These are phyloP conservation scores for Aurelia sp. DNA, from an alignment of 30 jellyfish, hydroid and myxozoan species.

Conservation along the genomic window DNA sequence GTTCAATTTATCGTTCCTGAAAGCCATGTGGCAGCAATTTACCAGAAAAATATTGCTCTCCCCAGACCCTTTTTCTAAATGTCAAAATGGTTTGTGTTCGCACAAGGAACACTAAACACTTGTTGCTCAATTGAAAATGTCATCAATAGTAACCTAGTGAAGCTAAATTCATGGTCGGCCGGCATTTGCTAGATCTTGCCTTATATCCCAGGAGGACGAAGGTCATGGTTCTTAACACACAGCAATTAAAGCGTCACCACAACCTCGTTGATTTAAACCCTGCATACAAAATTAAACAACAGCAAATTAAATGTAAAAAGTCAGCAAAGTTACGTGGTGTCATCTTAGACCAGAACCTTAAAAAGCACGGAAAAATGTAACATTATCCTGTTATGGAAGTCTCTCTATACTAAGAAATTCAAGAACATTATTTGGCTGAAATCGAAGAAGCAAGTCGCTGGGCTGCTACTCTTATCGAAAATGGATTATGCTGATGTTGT, in stretches of 20 bases:
- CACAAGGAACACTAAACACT: constrained; percentile 27
- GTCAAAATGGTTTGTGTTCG: background rate
- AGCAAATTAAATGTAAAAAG: constrained; percentile 29
- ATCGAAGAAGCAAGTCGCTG: too few species aligned
- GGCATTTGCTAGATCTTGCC: constrained; percentile 10
- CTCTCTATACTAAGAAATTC: too few species aligned
- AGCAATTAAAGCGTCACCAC: background rate
- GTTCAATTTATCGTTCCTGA: too few species aligned
- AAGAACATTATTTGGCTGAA: too few species aligned
- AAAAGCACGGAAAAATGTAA: background rate
- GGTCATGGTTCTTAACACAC: constrained; percentile 16
- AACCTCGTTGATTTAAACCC: constrained; percentile 5
- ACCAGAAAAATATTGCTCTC: too few species aligned
- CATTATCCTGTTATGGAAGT: too few species aligned
- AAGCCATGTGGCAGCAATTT: too few species aligned
- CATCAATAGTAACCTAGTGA: background rate
- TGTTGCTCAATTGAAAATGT: constrained; percentile 2
- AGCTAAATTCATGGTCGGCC: constrained; percentile 18
- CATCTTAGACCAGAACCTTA: constrained; percentile 20
- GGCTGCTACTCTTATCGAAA: too few species aligned
- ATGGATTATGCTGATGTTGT: too few species aligned
- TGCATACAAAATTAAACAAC: constrained; percentile 3
- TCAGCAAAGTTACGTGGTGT: constrained; percentile 32
- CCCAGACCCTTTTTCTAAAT: too few species aligned
- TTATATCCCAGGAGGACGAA: constrained; percentile 34